Conservation (phyloP, 2,888 invertebrate genomes). For the Heterodera filipjevi region DNA sequence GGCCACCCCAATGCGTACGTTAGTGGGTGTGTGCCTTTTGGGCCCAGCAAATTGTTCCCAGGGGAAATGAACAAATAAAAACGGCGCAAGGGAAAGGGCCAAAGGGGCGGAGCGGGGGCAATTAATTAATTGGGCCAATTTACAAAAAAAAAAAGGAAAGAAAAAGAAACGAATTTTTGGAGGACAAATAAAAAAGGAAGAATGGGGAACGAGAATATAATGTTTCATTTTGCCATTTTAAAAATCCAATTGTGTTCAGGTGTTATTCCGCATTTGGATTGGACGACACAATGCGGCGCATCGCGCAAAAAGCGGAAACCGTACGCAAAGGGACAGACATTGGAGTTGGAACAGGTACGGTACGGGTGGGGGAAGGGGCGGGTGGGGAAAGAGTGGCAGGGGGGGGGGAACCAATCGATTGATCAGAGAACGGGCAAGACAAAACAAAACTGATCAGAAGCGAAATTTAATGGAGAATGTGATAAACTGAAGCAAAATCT, state of each 20-base stretch:
- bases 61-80: not conserved
- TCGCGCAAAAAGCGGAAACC: constrained; percentile 72
- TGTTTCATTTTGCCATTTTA: not conserved
- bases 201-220: not conserved
- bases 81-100: not conserved
- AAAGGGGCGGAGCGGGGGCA: not conserved
- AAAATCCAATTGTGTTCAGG: constrained; percentile 25
- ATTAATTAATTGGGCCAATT: not conserved
- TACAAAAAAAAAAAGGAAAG: not conserved
- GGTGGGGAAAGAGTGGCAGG: too few relatives aligned
- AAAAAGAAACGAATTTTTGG: too few relatives aligned
- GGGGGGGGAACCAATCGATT: too few relatives aligned
- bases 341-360: constrained; percentile 17
- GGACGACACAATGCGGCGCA: constrained; percentile 30
- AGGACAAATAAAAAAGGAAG: not conserved
- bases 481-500: too few relatives aligned
- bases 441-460: too few relatives aligned
- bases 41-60: not conserved
- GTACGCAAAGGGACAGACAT: constrained; percentile 67
- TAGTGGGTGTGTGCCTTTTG: not conserved
- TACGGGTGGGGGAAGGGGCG: not conserved
- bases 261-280: constrained; percentile 28
- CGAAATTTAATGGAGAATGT: too few relatives aligned
- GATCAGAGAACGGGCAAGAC: not conserved
- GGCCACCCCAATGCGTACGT: not conserved